Evolutionary conservation across 1,140 invertebrate species (phyloP).

Genomic region (Hylaeus volcanicus): DNA sequence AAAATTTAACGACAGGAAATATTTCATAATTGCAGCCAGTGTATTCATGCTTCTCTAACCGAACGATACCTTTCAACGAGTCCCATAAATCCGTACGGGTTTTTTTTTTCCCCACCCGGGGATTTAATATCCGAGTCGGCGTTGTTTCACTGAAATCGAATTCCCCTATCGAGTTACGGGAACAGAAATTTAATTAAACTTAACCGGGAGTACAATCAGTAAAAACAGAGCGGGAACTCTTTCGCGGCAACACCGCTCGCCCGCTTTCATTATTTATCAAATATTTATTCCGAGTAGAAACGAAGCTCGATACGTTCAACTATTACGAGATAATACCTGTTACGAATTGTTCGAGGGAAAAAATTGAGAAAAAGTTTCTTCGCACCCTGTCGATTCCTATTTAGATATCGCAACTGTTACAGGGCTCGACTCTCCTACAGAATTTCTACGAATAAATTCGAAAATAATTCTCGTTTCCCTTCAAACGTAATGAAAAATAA

Average conservation of each 20-base stretch:
- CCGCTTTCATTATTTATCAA: neutral
- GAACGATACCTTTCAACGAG: neutral
- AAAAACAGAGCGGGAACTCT: neutral
- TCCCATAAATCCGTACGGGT: no score
- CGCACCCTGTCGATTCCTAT: neutral
- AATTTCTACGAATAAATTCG: no score
- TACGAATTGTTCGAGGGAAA: neutral
- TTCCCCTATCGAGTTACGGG: neutral
- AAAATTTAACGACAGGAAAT: neutral
- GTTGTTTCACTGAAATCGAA: neutral
- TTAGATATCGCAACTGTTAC: neutral
- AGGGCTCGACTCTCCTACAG: no score
- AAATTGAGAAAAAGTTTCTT: neutral
- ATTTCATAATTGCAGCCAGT: neutral
- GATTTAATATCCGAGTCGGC: neutral
- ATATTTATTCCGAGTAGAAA: neutral
- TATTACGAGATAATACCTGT: constrained; percentile 4
- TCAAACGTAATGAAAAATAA: no score
- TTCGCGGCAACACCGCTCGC: neutral
- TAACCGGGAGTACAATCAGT: neutral
- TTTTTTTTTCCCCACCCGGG: neutral
- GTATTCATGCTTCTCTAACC: neutral
- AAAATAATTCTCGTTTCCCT: no score
- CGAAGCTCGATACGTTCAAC: neutral
- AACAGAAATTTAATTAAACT: constrained; percentile 32